Conservation (phyloP, 2,797 vertebrate species). For the Pangasius macronema region DNA sequence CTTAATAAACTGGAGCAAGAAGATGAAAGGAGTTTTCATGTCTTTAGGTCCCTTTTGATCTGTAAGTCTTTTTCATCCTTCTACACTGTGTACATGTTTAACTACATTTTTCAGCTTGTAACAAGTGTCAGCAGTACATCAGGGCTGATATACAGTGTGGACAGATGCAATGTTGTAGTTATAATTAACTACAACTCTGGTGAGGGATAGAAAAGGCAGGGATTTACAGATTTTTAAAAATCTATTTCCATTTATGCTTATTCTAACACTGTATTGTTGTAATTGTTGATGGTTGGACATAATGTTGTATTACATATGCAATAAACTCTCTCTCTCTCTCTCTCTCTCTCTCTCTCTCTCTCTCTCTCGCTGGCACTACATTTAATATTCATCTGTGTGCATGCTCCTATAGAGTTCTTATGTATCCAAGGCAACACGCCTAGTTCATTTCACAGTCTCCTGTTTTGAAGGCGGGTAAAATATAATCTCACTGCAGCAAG, state of each 20-base stretch:
- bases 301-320: background rate
- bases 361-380: slow-evolving; percentile 20
- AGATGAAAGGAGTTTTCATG: slow-evolving; percentile 33
- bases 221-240: background rate
- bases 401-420: slow-evolving; percentile 41
- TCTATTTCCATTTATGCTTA: background rate
- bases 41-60: slow-evolving; percentile 23
- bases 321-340: background rate
- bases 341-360: background rate
- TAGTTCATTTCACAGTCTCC: slow-evolving; percentile 48
- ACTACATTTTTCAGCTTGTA: background rate
- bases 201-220: background rate
- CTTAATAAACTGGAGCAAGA: slow-evolving; percentile 16
- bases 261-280: background rate
- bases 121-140: background rate
- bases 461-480: slow-evolving; percentile 43
- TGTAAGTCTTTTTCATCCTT: slow-evolving; percentile 25
- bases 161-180: background rate
- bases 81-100: slow-evolving; percentile 3
- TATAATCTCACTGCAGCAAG: slow-evolving; percentile 46
- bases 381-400: slow-evolving; percentile 50
- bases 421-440: slow-evolving; percentile 52
- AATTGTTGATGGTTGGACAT: background rate
- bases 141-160: background rate
- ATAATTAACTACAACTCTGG: background rate